Percentiles rank a stretch among this genome's conserved stretches.
Evolutionary conservation across 2,113 vertebrate genomes (phyloP).

Genomic region (Pedetes capensis): DNA sequence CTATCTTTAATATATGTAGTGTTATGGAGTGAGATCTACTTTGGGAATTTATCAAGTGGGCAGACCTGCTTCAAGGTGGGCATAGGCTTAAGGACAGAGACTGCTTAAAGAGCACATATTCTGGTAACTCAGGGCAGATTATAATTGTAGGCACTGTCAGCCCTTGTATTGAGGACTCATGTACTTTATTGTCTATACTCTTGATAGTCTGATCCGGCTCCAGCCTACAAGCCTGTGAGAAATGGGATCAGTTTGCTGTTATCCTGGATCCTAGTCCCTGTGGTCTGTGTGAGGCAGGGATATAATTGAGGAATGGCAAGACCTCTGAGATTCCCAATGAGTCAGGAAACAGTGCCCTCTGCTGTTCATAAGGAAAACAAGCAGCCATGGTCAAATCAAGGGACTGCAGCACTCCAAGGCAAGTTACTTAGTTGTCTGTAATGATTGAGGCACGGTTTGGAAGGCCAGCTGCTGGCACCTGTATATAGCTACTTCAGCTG

Average conservation of each 20-base stretch:
- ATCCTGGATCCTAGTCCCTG: background rate
- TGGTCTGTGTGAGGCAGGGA: background rate
- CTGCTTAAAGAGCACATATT: background rate
- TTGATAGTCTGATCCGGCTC: background rate
- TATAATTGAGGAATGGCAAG: background rate
- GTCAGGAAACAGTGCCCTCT: conserved; percentile 44
- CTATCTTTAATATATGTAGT: background rate
- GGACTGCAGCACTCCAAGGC: too few species aligned
- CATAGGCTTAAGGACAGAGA: background rate
- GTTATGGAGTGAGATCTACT: background rate
- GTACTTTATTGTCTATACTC: background rate
- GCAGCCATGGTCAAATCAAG: background rate
- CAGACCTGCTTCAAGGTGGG: background rate
- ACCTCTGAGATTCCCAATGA: background rate
- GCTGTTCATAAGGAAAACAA: background rate
- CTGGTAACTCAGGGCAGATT: background rate
- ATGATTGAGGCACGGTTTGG: background rate
- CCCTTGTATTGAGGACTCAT: background rate
- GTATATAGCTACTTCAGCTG: background rate
- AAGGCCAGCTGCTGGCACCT: background rate
- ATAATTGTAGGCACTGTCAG: background rate
- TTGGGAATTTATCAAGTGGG: background rate
- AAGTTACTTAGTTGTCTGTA: background rate
- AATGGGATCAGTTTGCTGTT: background rate
- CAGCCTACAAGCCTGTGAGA: background rate